A percentile compares a stretch with the other conserved stretches of the same genome.
Conservation (phyloP, 1,140 invertebrate species). For the Leguminivora glycinivorella region DNA sequence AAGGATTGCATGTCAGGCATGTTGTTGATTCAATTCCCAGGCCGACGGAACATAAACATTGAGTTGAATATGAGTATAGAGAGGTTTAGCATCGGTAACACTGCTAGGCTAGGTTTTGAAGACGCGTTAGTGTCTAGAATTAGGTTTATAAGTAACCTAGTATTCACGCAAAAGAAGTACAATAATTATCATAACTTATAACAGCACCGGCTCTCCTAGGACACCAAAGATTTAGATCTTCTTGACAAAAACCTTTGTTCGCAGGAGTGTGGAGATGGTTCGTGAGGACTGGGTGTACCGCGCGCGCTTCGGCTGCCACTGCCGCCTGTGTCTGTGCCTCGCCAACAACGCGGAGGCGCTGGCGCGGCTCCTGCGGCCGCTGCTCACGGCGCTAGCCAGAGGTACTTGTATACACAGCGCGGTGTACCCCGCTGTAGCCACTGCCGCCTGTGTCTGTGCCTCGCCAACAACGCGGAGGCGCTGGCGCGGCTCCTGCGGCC, state of each 20-base stretch:
- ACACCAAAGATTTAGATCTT: too few species aligned
- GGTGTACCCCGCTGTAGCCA: conserved; percentile 50
- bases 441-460: conserved; percentile 61
- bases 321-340: conserved; percentile 58
- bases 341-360: conserved; percentile 53
- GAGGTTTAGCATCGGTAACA: too few species aligned
- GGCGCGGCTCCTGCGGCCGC: conserved; percentile 36
- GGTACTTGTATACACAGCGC: neutral
- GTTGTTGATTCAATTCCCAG: too few species aligned
- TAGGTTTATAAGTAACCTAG: too few species aligned
- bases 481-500: conserved; percentile 42
- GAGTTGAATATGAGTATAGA: too few species aligned
- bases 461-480: conserved; percentile 51
- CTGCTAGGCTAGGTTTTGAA: too few species aligned
- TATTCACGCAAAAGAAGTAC: too few species aligned
- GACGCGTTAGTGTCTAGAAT: too few species aligned
- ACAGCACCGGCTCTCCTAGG: too few species aligned
- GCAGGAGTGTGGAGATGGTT: conserved; percentile 54
- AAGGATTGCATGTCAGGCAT: too few species aligned
- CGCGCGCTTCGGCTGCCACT: conserved; percentile 65
- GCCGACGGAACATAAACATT: too few species aligned
- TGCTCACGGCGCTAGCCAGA: conserved; percentile 25
- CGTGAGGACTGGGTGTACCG: conserved; percentile 59
- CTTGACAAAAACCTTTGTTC: neutral
- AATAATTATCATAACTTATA: too few species aligned